Conservation (phyloP, 2,797 vertebrate genomes). For the Numenius phaeopus region DNA sequence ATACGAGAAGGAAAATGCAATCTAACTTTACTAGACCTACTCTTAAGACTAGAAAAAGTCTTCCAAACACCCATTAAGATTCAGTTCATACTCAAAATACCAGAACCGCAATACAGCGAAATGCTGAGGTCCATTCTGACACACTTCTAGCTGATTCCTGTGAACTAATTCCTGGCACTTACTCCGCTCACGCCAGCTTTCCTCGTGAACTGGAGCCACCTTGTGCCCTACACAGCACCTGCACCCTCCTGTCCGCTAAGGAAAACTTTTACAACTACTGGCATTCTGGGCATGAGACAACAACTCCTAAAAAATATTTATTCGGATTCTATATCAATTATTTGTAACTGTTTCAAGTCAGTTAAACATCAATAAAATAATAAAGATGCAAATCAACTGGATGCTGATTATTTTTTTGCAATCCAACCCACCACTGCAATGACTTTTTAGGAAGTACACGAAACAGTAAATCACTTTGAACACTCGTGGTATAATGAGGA, state of each 20-base stretch:
- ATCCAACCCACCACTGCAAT: not conserved
- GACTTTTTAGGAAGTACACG: not conserved
- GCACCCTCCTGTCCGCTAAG: not conserved
- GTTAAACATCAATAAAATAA: not conserved
- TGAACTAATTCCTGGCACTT: not conserved
- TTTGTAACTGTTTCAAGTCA: not conserved
- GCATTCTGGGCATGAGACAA: not conserved
- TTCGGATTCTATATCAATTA: not conserved
- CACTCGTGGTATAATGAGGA: not conserved
- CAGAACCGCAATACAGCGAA: not conserved
- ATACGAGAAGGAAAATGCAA: not conserved
- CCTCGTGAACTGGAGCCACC: constrained; percentile 79
- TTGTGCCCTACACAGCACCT: constrained; percentile 73
- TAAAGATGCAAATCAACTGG: not conserved
- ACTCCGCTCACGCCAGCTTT: not conserved
- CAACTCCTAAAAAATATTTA: not conserved
- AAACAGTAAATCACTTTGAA: not conserved
- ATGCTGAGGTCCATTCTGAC: not conserved
- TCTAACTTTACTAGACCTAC: not conserved
- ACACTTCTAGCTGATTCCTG: not conserved
- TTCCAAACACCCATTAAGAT: not conserved
- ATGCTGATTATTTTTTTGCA: not conserved
- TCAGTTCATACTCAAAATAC: not conserved
- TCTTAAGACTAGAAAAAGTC: not conserved
- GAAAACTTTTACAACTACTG: not conserved